Evolutionary conservation across 2,797 vertebrate species (phyloP), one percentile per base, ranked within the genome.

Genomic region (Anas georgica): DNA sequence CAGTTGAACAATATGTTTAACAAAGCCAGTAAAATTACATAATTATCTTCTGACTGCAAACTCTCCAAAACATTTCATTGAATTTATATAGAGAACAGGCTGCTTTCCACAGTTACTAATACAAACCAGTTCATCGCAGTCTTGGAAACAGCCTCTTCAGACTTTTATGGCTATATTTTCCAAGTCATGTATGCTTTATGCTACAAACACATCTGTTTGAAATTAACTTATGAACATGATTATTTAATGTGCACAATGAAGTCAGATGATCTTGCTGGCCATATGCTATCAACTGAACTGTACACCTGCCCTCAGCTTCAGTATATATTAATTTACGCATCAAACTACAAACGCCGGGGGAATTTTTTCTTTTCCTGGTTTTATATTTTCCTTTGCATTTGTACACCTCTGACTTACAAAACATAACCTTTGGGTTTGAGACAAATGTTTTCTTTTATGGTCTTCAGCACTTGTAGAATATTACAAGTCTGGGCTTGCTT

Each of bases 191-290:
- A 72, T 9, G 21, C 29, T 72, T 80, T 46, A 70, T 31, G 37
- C 48, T 64, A 55, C 13, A 35, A 87, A 80, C 31, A 68, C 37
- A 89, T 95, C 84, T 89, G 79, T 46, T 83, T 41, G 62, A 80
- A 86, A 93, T 90, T 78, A 92, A 83, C 54, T 83, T 41, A 66
- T 63, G 29, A 83, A 78, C 55, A 66, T 12, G 37, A 85, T 77
- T 92, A 46, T 83, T 90, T 87, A 91, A 78, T 9, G 31, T 56
- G 76, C 35, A 62, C 58, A 91, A 68, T 63, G 54, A 89, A 94
- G 79, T 80, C 87, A 85, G 80, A 75, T 69, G 62, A 50, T 83
- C 48, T 85, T 66, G 39, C 21, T 78, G 50, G 29, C 72, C 88
- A 66, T 87, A 85, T 69, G 86, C 41, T 93, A 72, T 77, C 41